Conservation (phyloP, 1,140 invertebrate species). For the Oncopeltus fasciatus region DNA sequence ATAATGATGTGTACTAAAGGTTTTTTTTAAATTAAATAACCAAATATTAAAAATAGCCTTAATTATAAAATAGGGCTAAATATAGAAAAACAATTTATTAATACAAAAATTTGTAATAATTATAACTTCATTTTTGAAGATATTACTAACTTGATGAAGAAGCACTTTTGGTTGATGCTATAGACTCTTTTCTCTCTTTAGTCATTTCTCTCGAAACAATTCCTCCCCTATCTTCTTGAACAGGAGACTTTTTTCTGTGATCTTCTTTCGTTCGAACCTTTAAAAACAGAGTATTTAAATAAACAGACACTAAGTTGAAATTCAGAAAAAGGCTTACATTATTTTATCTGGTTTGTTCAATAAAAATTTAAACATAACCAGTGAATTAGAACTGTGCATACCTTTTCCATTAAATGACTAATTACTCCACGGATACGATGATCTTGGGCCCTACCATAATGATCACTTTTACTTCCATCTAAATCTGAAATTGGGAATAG, state of each 20-base stretch:
- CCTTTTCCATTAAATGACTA: constrained; percentile 39
- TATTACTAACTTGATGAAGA: background rate
- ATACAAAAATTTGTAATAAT: too few relatives aligned
- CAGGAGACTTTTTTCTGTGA: constrained; percentile 35
- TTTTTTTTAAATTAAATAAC: too few relatives aligned
- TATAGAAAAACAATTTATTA: too few relatives aligned
- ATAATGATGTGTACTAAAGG: too few relatives aligned
- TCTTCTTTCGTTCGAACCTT: constrained; percentile 35
- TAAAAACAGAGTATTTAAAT: too few relatives aligned
- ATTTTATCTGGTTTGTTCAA: too few relatives aligned
- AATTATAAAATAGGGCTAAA: too few relatives aligned
- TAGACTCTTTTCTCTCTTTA: background rate
- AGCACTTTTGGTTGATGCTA: background rate
- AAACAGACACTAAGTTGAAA: too few relatives aligned
- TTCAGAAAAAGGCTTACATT: too few relatives aligned
- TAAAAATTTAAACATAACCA: too few relatives aligned
- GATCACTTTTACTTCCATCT: constrained; percentile 10
- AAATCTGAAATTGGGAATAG: background rate
- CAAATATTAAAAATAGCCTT: too few relatives aligned
- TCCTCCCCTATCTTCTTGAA: constrained; percentile 22
- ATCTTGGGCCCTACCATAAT: constrained; percentile 13
- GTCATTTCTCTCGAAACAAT: constrained; percentile 1
- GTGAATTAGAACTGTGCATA: background rate
- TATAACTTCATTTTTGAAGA: background rate
- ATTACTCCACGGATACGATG: constrained; percentile 32